A percentile compares a stretch with the other conserved stretches of the same genome.
Conservation (phyloP, 2,113 vertebrate species). For the Puma concolor region DNA sequence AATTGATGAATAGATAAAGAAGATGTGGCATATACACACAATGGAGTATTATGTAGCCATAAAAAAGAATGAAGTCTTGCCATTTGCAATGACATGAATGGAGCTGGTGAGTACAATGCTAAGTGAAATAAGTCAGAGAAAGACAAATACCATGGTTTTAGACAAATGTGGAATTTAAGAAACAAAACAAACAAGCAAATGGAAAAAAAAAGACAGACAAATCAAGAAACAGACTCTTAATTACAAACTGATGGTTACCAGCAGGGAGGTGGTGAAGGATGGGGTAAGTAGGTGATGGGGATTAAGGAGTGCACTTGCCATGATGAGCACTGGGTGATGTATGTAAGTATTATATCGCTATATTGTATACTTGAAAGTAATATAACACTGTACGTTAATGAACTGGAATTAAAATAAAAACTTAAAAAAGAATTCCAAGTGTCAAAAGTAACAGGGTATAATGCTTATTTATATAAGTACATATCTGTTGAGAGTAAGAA, state of each 20-base stretch:
- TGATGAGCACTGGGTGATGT: no score
- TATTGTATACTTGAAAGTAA: not conserved
- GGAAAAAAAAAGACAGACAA: no score
- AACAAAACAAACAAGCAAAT: not conserved
- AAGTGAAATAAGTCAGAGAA: not conserved
- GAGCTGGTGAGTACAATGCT: not conserved
- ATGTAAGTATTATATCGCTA: no score
- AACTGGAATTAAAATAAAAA: not conserved
- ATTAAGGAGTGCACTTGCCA: no score
- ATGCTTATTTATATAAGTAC: not conserved
- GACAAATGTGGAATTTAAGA: not conserved
- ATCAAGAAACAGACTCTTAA: no score
- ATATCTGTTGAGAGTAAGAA: not conserved
- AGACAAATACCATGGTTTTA: not conserved
- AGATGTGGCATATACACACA: not conserved
- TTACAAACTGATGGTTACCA: no score
- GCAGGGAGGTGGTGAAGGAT: no score
- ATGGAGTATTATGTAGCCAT: not conserved
- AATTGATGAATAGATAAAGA: not conserved
- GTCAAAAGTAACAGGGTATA: conserved; percentile 23
- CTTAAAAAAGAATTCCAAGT: conserved; percentile 57
- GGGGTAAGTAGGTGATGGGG: no score
- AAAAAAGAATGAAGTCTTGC: not conserved
- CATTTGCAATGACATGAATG: not conserved
- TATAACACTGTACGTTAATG: not conserved